phyloP scores from a whole-genome alignment of 2,888 invertebrate genomes.

The Tuta absoluta region DNA sequence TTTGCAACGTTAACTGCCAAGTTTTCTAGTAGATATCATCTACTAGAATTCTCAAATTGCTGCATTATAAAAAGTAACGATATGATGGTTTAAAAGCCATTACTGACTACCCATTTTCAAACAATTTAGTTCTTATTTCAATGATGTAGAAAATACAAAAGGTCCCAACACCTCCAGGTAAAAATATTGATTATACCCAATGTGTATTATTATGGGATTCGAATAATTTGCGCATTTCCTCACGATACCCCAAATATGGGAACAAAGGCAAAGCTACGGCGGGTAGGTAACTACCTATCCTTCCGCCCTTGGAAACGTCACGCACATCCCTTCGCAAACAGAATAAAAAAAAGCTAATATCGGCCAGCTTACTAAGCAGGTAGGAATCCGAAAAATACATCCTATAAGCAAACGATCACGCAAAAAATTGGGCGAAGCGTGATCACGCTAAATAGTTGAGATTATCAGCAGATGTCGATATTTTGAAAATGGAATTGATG shows the following conservation, averaged over 20 bases:
- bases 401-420: slow-evolving; percentile 51
- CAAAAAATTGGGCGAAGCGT: slow-evolving; percentile 67
- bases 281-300: slow-evolving; percentile 65
- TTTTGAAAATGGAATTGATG: slow-evolving; percentile 54
- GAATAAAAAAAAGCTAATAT: slow-evolving; percentile 58
- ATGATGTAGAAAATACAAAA: not conserved
- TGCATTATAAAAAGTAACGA: not conserved
- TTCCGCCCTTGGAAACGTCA: slow-evolving; percentile 75
- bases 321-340: slow-evolving; percentile 73
- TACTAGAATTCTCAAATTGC: not conserved
- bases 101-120: slow-evolving; percentile 9
- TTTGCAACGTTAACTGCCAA: no score
- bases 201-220: slow-evolving; percentile 44
- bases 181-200: slow-evolving; percentile 33
- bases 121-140: not conserved
- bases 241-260: slow-evolving; percentile 63
- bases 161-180: slow-evolving; percentile 29
- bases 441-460: slow-evolving; percentile 66
- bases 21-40: no score
- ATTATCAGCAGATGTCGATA: slow-evolving; percentile 73
- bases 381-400: slow-evolving; percentile 53
- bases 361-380: slow-evolving; percentile 68
- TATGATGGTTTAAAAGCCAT: not conserved
- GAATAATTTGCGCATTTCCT: slow-evolving; percentile 69
- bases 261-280: slow-evolving; percentile 65